phyloP scores from a whole-genome alignment of 2,888 invertebrate genomes.

The Lacanobia wlatinum region DNA sequence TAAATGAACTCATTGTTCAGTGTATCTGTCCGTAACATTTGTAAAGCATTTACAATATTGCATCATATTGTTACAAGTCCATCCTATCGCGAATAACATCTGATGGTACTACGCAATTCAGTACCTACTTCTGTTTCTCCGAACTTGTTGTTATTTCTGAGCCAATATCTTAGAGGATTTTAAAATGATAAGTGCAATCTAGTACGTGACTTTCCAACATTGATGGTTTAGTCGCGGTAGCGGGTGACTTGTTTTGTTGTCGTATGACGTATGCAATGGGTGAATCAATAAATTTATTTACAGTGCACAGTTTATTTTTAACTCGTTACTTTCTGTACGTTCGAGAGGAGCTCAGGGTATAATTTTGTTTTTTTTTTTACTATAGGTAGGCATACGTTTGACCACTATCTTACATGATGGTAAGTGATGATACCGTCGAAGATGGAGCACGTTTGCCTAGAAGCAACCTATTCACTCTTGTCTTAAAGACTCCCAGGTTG shows the following conservation, averaged over 20 bases:
- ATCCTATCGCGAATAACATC: slow-evolving; percentile 8
- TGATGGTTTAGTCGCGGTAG: not conserved
- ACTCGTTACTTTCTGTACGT: not conserved
- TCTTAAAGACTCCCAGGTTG: too few species aligned
- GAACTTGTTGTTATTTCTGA: slow-evolving; percentile 4
- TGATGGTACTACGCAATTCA: slow-evolving; percentile 1
- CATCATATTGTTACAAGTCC: slow-evolving; percentile 29
- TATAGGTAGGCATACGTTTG: too few species aligned
- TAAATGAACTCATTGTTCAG: slow-evolving; percentile 7
- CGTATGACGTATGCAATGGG: slow-evolving; percentile 1
- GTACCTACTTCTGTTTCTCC: slow-evolving; percentile 7
- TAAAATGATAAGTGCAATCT: not conserved
- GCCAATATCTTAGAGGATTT: not conserved
- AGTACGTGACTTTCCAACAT: not conserved
- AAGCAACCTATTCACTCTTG: too few species aligned
- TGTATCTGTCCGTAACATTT: not conserved
- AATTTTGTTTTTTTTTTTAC: too few species aligned
- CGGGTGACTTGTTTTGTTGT: slow-evolving; percentile 16
- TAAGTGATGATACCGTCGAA: too few species aligned
- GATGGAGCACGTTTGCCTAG: too few species aligned
- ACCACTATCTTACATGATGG: too few species aligned
- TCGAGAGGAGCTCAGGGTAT: not conserved
- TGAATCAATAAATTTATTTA: too few species aligned
- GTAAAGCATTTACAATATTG: slow-evolving; percentile 21
- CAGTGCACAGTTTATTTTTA: slow-evolving; percentile 23